Evolutionary conservation across 1,140 invertebrate species (phyloP).

Genomic region (Aphidius ervi): DNA sequence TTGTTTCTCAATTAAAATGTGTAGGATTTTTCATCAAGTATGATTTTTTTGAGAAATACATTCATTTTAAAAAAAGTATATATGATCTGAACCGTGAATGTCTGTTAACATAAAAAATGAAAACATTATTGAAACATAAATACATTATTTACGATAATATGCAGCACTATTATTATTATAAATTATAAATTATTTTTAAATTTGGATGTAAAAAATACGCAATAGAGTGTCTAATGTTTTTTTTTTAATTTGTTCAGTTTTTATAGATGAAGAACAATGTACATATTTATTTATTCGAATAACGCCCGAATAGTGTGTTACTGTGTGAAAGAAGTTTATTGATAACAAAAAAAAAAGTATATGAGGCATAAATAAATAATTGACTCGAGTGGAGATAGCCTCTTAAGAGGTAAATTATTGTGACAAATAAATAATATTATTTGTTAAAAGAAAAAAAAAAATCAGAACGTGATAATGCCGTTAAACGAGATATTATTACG

Average conservation of each 20-base stretch:
- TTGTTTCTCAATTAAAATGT: no score
- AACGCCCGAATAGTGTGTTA: not conserved
- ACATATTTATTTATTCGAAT: conserved; percentile 18
- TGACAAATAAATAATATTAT: conserved; percentile 6
- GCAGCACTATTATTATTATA: no score
- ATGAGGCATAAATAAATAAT: not conserved
- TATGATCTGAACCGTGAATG: no score
- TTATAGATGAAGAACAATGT: not conserved
- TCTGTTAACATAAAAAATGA: no score
- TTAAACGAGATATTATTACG: conserved; percentile 46
- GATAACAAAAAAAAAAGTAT: not conserved
- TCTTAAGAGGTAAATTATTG: not conserved
- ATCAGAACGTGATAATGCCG: conserved; percentile 28
- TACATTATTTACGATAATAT: not conserved
- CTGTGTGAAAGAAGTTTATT: conserved; percentile 4
- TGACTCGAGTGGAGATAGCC: not conserved
- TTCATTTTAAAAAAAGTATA: no score
- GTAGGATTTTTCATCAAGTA: no score
- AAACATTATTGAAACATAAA: not conserved
- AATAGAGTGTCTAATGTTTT: no score
- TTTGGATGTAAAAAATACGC: no score
- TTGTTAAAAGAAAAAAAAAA: conserved; percentile 5
- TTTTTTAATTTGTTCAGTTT: not conserved
- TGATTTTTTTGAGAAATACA: no score
- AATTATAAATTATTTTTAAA: no score